Conservation (phyloP, 2,888 invertebrate genomes). For the Toxonevra muliebris region DNA sequence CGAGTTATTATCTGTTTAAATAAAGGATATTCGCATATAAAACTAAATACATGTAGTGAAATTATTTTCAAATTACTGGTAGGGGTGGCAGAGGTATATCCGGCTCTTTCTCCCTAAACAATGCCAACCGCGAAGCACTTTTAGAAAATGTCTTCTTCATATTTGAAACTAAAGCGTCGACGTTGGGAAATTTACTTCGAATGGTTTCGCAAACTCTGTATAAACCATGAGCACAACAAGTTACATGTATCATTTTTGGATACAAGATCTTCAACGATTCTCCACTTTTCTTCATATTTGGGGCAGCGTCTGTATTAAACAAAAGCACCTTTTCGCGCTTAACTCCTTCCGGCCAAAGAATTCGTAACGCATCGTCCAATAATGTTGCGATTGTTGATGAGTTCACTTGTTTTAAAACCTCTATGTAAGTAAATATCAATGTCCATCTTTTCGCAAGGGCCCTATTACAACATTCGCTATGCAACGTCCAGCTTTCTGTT, state of each 20-base stretch:
- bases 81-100: slow-evolving; percentile 19
- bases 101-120: slow-evolving; percentile 19
- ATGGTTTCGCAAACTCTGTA: too few species aligned
- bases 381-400: slow-evolving; percentile 27
- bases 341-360: slow-evolving; percentile 26
- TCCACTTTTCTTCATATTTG: slow-evolving; percentile 27
- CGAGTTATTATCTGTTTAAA: slow-evolving; percentile 9
- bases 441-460: slow-evolving; percentile 29
- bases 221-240: too few species aligned
- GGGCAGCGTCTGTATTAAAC: slow-evolving; percentile 29
- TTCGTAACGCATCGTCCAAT: slow-evolving; percentile 27
- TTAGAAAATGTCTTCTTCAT: slow-evolving; percentile 19
- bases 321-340: slow-evolving; percentile 27
- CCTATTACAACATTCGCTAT: slow-evolving; percentile 25
- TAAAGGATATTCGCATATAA: too few species aligned
- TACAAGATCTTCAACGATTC: slow-evolving; percentile 19
- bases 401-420: slow-evolving; percentile 27
- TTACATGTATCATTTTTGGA: slow-evolving; percentile 21
- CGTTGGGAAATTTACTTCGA: too few species aligned
- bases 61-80: slow-evolving; percentile 15
- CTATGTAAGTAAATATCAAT: slow-evolving; percentile 27
- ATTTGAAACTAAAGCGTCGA: slow-evolving; percentile 12
- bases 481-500: slow-evolving; percentile 22
- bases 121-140: slow-evolving; percentile 18
- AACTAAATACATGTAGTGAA: not conserved